These are phyloP conservation scores for Pseudopipra pipra DNA, from an alignment of 2,113 vertebrate genomes.

Conservation along the genomic window DNA sequence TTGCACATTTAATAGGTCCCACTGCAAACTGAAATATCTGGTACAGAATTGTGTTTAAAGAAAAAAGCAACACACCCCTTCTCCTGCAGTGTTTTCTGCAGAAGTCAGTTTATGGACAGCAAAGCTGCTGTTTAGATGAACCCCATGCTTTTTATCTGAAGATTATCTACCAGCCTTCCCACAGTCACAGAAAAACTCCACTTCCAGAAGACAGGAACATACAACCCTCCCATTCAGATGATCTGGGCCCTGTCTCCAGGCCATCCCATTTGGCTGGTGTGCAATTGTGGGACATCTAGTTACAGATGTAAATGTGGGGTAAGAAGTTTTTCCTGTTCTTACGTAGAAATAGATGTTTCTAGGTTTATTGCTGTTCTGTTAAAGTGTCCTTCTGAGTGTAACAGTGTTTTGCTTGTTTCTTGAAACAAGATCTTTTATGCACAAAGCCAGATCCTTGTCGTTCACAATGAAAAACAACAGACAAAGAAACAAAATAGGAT, in stretches of 20 bases:
- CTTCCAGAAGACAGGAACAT: background rate
- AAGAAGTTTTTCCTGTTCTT: background rate
- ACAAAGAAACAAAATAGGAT: background rate
- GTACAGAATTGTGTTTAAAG: background rate
- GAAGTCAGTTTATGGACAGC: background rate
- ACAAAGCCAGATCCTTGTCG: background rate
- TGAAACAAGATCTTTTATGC: background rate
- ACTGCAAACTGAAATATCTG: background rate
- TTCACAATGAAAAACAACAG: background rate
- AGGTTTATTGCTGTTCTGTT: background rate
- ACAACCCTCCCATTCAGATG: accelerated
- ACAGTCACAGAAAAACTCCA: background rate
- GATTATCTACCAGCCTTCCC: background rate
- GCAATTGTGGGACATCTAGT: background rate
- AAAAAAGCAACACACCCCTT: background rate
- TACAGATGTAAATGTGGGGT: background rate
- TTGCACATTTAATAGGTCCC: background rate
- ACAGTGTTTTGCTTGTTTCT: background rate
- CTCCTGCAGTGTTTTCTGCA: background rate
- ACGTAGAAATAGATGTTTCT: background rate
- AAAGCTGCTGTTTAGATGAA: background rate
- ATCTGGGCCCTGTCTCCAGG: accelerated
- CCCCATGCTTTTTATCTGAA: background rate
- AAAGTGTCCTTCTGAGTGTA: background rate
- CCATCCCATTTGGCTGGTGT: accelerated